A percentile compares a stretch with the other conserved stretches of the same genome.
Evolutionary conservation across 2,888 invertebrate species (phyloP).

Genomic region (Papilio protenor): DNA sequence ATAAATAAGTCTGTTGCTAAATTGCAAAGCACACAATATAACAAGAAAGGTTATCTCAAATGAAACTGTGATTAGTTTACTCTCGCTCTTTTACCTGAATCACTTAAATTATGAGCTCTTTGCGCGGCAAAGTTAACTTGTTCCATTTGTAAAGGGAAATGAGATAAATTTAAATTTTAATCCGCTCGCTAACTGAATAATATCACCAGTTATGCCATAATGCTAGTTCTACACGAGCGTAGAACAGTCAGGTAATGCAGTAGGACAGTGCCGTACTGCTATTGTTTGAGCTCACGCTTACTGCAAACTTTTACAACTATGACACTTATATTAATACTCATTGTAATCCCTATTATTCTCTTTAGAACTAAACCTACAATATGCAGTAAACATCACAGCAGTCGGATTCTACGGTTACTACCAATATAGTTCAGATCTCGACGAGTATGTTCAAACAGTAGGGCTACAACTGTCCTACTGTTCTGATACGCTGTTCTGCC

Average conservation of each 20-base stretch:
- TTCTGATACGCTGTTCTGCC: not conserved
- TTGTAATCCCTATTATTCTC: too few species aligned
- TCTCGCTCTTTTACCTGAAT: conserved; percentile 26
- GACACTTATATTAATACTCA: too few species aligned
- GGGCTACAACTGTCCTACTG: not conserved
- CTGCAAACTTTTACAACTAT: too few species aligned
- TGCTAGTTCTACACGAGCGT: not conserved
- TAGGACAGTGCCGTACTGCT: not conserved
- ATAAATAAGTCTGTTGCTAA: not conserved
- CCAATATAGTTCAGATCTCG: too few species aligned
- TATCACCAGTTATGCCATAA: not conserved
- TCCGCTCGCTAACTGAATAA: conserved; percentile 22
- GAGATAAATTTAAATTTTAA: conserved; percentile 36
- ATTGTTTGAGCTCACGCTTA: not conserved
- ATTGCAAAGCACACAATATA: conserved; percentile 1
- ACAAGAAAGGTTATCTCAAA: conserved; percentile 18
- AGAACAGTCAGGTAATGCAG: not conserved
- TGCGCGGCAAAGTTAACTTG: conserved; percentile 31
- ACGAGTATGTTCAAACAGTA: not conserved
- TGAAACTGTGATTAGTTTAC: conserved; percentile 29
- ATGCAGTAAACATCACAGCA: too few species aligned
- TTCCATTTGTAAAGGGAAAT: conserved; percentile 37
- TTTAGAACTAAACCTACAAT: too few species aligned
- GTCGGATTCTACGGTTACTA: too few species aligned
- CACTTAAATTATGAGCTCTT: conserved; percentile 28